phyloP scores from a whole-genome alignment of 2,113 vertebrate genomes.

The Prunella fulvescens region DNA sequence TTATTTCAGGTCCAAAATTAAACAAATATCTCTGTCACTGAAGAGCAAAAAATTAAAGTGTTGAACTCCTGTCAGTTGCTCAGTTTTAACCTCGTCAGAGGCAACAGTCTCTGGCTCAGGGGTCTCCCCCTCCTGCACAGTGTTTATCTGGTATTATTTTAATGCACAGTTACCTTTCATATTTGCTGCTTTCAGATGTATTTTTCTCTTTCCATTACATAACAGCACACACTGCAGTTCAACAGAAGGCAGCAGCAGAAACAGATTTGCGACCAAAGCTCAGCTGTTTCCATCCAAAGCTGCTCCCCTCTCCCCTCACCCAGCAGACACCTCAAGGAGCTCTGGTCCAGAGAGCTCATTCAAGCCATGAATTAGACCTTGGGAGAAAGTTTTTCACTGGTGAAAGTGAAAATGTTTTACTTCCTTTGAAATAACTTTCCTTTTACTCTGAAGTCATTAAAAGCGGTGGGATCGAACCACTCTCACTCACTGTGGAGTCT shows the following conservation, averaged over 20 bases:
- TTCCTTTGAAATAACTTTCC: not conserved
- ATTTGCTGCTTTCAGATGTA: not conserved
- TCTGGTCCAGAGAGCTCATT: not conserved
- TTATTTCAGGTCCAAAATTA: not conserved
- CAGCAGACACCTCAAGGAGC: fast-evolving
- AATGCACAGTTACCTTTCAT: not conserved
- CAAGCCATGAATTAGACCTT: not conserved
- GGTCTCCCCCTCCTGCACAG: not conserved
- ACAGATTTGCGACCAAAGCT: not conserved
- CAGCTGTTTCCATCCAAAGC: not conserved
- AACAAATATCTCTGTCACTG: not conserved
- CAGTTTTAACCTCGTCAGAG: not conserved
- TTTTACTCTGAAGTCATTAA: not conserved
- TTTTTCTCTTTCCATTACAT: not conserved
- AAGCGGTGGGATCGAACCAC: fast-evolving
- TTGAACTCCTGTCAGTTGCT: not conserved
- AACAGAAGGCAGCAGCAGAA: not conserved
- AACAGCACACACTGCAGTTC: not conserved
- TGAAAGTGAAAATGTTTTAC: not conserved
- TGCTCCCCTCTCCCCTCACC: not conserved
- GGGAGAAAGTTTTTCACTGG: not conserved
- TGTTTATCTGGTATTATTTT: fast-evolving
- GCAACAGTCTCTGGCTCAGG: too few species aligned
- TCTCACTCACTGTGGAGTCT: fast-evolving
- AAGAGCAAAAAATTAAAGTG: not conserved